These are phyloP conservation scores for Cheilosia impressa DNA, from an alignment of 2,888 invertebrate genomes.

Conservation along the genomic window DNA sequence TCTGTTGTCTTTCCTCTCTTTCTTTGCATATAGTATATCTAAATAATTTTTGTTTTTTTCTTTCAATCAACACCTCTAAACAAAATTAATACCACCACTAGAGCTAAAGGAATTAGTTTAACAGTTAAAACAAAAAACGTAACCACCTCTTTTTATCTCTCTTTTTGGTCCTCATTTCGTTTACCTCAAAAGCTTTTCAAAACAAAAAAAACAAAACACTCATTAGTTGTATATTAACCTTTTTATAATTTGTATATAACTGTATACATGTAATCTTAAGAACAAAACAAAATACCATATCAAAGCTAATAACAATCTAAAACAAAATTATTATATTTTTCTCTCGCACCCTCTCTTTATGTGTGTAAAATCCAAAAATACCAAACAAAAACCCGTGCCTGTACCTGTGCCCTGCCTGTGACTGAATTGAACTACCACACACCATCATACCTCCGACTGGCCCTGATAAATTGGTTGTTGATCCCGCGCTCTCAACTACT, in stretches of 20 bases:
- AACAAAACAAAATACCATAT: constrained; percentile 32
- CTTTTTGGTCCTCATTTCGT: constrained; percentile 61
- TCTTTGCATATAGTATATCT: constrained; percentile 33
- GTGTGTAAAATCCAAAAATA: constrained; percentile 55
- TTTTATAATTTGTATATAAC: constrained; percentile 62
- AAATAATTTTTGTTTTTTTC: constrained; percentile 34
- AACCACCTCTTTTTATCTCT: constrained; percentile 50
- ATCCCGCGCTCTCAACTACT: constrained; percentile 73
- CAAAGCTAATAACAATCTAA: constrained; percentile 69
- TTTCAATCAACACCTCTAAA: constrained; percentile 54
- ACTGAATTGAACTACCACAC: constrained; percentile 82
- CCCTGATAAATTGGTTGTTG: constrained; percentile 69
- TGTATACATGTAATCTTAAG: constrained; percentile 51
- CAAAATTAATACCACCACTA: constrained; percentile 55
- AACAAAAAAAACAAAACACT: constrained; percentile 35
- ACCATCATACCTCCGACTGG: constrained; percentile 83
- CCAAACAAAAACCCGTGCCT: constrained; percentile 70
- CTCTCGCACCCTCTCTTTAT: constrained; percentile 75
- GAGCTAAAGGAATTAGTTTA: constrained; percentile 59
- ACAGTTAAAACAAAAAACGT: constrained; percentile 4
- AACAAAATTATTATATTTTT: constrained; percentile 65
- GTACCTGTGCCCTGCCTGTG: constrained; percentile 80
- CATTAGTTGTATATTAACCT: constrained; percentile 69
- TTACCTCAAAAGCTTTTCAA: constrained; percentile 35
- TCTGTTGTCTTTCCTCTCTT: constrained; percentile 66